A percentile compares a stretch with the other conserved stretches of the same genome.
phyloP scores from a whole-genome alignment of 2,113 vertebrate species.

The Alethe castanea region DNA sequence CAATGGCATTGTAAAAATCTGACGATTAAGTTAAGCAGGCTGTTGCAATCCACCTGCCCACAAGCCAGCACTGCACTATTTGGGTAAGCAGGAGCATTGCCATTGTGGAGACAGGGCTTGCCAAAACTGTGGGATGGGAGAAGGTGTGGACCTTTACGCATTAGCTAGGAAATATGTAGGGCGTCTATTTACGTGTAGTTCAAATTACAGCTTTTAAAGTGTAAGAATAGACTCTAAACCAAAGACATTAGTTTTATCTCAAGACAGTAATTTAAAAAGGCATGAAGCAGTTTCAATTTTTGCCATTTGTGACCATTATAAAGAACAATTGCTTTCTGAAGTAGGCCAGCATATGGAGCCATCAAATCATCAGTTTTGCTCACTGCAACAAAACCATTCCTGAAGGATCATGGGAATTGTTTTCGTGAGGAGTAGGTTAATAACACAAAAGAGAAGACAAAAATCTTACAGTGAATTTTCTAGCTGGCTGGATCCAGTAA shows the following conservation, averaged over 20 bases:
- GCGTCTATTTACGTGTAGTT: accelerated
- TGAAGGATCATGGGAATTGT: slow-evolving; percentile 28
- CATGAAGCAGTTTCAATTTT: not conserved
- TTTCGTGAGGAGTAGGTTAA: slow-evolving; percentile 20
- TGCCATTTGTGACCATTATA: not conserved
- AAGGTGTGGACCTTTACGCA: accelerated
- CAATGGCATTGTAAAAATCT: not conserved
- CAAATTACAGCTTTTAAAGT: not conserved
- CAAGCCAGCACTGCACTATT: not conserved
- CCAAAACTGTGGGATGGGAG: not conserved
- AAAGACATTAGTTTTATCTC: not conserved
- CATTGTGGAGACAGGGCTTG: not conserved
- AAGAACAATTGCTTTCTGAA: slow-evolving; percentile 23
- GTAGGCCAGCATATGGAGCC: not conserved
- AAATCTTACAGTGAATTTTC: slow-evolving; percentile 35
- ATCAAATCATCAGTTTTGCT: slow-evolving; percentile 22
- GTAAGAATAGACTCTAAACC: not conserved
- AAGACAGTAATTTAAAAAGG: not conserved
- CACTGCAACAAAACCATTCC: slow-evolving; percentile 13
- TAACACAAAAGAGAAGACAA: slow-evolving; percentile 44
- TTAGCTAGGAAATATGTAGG: not conserved
- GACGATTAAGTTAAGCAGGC: not conserved
- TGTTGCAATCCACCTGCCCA: not conserved
- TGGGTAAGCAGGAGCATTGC: not conserved
- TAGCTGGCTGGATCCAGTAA: slow-evolving; percentile 25